Percentiles rank a stretch among this genome's conserved stretches.
Conservation (phyloP, 2,888 invertebrate species). For the Fragum whitleyi region DNA sequence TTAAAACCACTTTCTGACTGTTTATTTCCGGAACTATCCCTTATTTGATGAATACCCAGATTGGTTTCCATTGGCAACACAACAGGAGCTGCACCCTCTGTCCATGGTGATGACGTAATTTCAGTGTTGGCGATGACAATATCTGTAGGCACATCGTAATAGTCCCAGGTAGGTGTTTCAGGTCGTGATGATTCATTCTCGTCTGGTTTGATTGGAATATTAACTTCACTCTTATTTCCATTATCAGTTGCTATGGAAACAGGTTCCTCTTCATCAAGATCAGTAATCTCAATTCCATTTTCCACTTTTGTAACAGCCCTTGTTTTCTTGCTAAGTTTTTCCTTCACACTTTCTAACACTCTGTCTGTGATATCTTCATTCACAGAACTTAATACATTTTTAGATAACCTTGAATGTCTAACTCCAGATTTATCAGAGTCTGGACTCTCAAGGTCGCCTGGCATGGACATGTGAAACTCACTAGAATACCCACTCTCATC, state of each 20-base stretch:
- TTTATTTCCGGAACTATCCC: conserved; percentile 1
- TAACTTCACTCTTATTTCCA: conserved; percentile 16
- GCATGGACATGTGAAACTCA: conserved; percentile 55
- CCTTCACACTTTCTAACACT: conserved; percentile 28
- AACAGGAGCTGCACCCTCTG: conserved; percentile 62
- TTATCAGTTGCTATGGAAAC: conserved; percentile 13
- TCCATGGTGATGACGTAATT: conserved; percentile 37
- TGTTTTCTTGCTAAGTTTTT: conserved; percentile 3
- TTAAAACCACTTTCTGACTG: not conserved
- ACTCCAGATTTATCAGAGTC: conserved; percentile 39
- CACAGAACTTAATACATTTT: not conserved
- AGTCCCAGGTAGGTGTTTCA: conserved; percentile 79
- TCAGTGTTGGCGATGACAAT: conserved; percentile 39
- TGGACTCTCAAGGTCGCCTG: conserved; percentile 58
- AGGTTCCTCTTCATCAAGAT: conserved; percentile 38
- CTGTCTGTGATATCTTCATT: not conserved
- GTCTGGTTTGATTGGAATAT: conserved; percentile 25
- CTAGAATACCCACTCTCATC: conserved; percentile 66
- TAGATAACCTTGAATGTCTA: not conserved
- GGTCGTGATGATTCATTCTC: conserved; percentile 67
- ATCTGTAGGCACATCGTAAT: conserved; percentile 73
- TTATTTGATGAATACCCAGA: conserved; percentile 40
- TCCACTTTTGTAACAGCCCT: conserved; percentile 24
- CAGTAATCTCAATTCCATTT: conserved; percentile 38
- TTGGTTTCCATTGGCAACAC: conserved; percentile 71